These are phyloP conservation scores for Melanostoma scalare DNA, from an alignment of 2,888 invertebrate species.

Conservation along the genomic window DNA sequence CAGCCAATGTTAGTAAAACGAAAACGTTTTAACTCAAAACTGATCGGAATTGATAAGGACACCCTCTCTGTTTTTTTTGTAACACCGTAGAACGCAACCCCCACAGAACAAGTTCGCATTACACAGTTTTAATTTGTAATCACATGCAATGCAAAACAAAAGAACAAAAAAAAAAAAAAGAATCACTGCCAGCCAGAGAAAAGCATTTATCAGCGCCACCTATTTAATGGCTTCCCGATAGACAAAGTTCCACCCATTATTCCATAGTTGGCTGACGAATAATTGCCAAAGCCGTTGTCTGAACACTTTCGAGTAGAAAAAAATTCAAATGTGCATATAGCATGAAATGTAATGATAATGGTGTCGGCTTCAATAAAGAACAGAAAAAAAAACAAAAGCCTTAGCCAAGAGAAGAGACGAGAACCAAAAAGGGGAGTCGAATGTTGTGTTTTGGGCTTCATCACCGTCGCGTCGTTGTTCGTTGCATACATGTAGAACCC, in stretches of 20 bases:
- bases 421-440: slow-evolving; percentile 20
- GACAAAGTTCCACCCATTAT: slow-evolving; percentile 55
- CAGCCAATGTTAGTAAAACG: too few relatives aligned
- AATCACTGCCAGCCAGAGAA: slow-evolving; percentile 23
- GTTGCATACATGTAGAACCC: slow-evolving; percentile 26
- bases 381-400: slow-evolving; percentile 15
- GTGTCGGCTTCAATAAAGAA: slow-evolving; percentile 68
- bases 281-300: slow-evolving; percentile 61
- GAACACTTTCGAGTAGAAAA: slow-evolving; percentile 30
- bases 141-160: slow-evolving; percentile 49
- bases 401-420: slow-evolving; percentile 14
- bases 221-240: slow-evolving; percentile 65
- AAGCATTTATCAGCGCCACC: slow-evolving; percentile 69
- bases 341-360: slow-evolving; percentile 72
- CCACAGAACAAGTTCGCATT: slow-evolving; percentile 25
- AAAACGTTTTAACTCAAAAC: too few relatives aligned
- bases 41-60: slow-evolving; percentile 33
- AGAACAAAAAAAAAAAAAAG: slow-evolving; percentile 16
- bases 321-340: slow-evolving; percentile 68
- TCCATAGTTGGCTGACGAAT: slow-evolving; percentile 62
- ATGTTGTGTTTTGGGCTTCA: slow-evolving; percentile 45
- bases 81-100: slow-evolving; percentile 12
- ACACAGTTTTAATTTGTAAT: slow-evolving; percentile 47
- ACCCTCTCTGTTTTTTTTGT: neutral
- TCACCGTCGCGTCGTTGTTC: slow-evolving; percentile 22